A percentile compares a stretch with the other conserved stretches of the same genome.
phyloP scores from a whole-genome alignment of 1,140 invertebrate species.

The Planococcus citri region DNA sequence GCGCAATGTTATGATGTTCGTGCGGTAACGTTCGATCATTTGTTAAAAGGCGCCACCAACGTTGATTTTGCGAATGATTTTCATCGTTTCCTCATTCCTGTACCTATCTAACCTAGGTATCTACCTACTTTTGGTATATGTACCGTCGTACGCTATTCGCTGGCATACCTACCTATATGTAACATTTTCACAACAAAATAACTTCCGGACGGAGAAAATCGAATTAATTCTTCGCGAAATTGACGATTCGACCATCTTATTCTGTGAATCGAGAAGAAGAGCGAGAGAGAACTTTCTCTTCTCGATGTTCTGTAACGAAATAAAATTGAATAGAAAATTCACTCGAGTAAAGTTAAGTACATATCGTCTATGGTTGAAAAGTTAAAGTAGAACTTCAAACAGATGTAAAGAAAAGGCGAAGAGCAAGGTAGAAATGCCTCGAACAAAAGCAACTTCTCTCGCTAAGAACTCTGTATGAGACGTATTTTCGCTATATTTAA shows the following conservation, averaged over 20 bases:
- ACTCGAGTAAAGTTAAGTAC: slow-evolving; percentile 13
- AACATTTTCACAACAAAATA: background rate
- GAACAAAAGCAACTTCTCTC: slow-evolving; percentile 15
- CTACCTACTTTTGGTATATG: too few relatives aligned
- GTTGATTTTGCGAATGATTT: background rate
- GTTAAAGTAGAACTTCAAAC: slow-evolving; percentile 18
- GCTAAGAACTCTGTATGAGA: slow-evolving; percentile 12
- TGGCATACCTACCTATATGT: background rate
- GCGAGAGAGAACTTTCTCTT: background rate
- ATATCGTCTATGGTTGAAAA: slow-evolving; percentile 14
- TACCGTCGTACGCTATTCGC: too few relatives aligned
- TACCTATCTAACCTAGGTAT: too few relatives aligned
- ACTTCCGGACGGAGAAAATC: background rate
- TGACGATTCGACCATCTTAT: background rate
- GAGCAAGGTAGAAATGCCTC: slow-evolving; percentile 2
- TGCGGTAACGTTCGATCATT: slow-evolving; percentile 19
- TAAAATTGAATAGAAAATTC: slow-evolving; percentile 16
- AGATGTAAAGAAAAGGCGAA: slow-evolving; percentile 4
- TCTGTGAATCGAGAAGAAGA: background rate
- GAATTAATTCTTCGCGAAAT: slow-evolving; percentile 10
- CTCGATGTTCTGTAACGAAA: background rate
- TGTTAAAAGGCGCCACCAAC: slow-evolving; percentile 7
- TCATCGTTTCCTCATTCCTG: background rate
- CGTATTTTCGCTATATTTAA: slow-evolving; percentile 14
- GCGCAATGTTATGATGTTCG: slow-evolving; percentile 11